These are phyloP conservation scores for Sus cebifrons DNA, from an alignment of 2,797 vertebrate genomes.

Conservation along the genomic window DNA sequence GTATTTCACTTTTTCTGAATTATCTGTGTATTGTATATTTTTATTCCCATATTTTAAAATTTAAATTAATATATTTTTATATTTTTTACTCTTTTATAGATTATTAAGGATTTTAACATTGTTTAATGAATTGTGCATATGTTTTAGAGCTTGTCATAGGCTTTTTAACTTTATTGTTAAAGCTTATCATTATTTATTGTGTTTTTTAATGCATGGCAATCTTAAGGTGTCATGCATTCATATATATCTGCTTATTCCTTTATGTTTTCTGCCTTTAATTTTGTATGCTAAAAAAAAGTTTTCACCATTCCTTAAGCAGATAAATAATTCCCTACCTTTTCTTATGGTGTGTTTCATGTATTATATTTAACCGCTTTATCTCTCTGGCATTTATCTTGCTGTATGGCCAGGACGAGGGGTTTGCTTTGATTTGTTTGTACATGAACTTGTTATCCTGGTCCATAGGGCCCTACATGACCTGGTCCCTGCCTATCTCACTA, in stretches of 20 bases:
- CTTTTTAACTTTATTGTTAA: constrained; percentile 22
- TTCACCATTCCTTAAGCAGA: neutral
- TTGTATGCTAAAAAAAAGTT: neutral
- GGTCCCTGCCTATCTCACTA: neutral
- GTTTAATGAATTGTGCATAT: neutral
- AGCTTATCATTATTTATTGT: neutral
- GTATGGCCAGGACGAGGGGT: too few relatives aligned
- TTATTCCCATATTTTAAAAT: neutral
- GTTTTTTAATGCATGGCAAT: neutral
- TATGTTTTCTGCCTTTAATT: constrained; percentile 8
- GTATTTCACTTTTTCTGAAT: neutral
- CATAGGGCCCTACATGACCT: neutral
- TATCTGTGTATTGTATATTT: neutral
- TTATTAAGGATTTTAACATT: neutral
- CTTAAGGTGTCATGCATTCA: neutral
- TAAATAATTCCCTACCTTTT: neutral
- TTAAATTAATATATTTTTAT: constrained; percentile 34
- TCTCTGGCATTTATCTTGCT: neutral
- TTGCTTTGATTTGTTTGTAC: neutral
- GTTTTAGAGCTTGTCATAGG: neutral
- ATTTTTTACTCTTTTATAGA: neutral
- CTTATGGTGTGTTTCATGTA: neutral
- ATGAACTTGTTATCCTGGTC: neutral
- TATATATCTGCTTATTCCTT: neutral
- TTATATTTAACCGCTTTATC: constrained; percentile 35